Conservation (phyloP, 2,888 invertebrate genomes). For the Cerastoderma edule region DNA sequence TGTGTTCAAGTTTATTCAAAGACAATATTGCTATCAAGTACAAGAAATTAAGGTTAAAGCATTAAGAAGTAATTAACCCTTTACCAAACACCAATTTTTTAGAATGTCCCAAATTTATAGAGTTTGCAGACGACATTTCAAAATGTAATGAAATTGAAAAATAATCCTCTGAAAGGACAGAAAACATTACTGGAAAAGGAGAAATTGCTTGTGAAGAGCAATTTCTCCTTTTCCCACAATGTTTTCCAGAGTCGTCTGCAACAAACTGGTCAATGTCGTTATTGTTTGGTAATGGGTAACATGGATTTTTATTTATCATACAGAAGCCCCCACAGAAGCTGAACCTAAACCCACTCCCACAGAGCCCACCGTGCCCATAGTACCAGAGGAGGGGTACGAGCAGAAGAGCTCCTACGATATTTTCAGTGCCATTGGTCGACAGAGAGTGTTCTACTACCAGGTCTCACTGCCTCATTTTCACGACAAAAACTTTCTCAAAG, state of each 20-base stretch:
- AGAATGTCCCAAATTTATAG: too few species aligned
- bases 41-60: too few species aligned
- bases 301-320: background rate
- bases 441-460: slow-evolving; percentile 85
- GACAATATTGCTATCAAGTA: too few species aligned
- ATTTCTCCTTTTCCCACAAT: background rate
- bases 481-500: slow-evolving; percentile 83
- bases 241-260: background rate
- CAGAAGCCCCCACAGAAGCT: slow-evolving; percentile 35
- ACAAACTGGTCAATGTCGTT: too few species aligned
- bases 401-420: slow-evolving; percentile 82
- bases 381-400: slow-evolving; percentile 58
- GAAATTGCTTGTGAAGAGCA: background rate
- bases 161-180: too few species aligned
- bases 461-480: slow-evolving; percentile 85
- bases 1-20: too few species aligned
- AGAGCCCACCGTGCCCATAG: slow-evolving; percentile 26
- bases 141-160: too few species aligned
- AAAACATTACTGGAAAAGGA: background rate
- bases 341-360: slow-evolving; percentile 30
- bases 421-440: slow-evolving; percentile 82
- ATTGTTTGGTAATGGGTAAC: too few species aligned
- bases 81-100: too few species aligned
- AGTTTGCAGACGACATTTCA: too few species aligned
- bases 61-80: too few species aligned